These are phyloP conservation scores for Hydrocynus forskahlii DNA, from an alignment of 2,797 vertebrate species.

Conservation along the genomic window DNA sequence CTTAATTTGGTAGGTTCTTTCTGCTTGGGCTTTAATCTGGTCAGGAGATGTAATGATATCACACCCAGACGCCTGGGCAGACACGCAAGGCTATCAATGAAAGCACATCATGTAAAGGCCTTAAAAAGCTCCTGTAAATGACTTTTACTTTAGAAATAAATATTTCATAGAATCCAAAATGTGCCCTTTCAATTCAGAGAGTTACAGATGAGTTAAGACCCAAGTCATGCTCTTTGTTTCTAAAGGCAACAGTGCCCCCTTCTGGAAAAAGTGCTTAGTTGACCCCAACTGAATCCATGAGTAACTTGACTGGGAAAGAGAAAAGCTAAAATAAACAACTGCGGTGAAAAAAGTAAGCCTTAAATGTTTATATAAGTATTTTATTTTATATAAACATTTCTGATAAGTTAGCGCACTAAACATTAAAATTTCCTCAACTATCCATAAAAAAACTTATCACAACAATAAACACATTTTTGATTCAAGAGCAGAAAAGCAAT, in stretches of 20 bases:
- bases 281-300: neutral
- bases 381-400: slow-evolving; percentile 56
- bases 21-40: slow-evolving; percentile 20
- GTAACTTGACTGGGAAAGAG: neutral
- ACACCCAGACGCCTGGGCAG: neutral
- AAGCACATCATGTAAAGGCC: neutral
- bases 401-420: slow-evolving; percentile 63
- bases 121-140: neutral
- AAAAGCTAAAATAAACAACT: neutral
- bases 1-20: slow-evolving; percentile 32
- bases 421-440: slow-evolving; percentile 42
- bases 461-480: slow-evolving; percentile 43
- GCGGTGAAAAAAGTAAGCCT: neutral
- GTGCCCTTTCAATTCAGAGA: neutral
- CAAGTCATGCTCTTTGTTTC: neutral
- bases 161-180: neutral
- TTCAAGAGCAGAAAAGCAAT: slow-evolving; percentile 24
- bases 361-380: slow-evolving; percentile 12
- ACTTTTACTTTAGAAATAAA: neutral
- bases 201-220: neutral
- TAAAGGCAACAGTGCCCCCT: slow-evolving; percentile 44
- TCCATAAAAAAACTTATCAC: slow-evolving; percentile 26
- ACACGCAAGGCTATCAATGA: too few relatives aligned
- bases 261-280: slow-evolving; percentile 11
- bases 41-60: slow-evolving; percentile 9